Percentiles rank a stretch among this genome's conserved stretches.
Conservation (phyloP, 2,113 vertebrate species). For the Phylloscopus whistleri region DNA sequence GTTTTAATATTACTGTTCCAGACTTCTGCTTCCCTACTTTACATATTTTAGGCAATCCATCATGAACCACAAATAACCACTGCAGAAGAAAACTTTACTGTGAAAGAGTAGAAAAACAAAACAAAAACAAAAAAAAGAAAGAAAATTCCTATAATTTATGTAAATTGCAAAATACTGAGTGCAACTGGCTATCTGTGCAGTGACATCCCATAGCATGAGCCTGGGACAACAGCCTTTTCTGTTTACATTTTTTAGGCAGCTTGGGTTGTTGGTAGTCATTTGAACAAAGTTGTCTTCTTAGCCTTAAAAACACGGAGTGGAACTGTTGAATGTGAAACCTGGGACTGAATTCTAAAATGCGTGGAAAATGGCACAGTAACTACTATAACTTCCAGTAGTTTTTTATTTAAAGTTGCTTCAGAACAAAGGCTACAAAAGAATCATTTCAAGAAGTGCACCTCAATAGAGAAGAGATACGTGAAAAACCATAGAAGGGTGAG, state of each 20-base stretch:
- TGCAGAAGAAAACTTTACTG: slow-evolving; percentile 35
- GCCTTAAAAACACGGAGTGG: slow-evolving; percentile 44
- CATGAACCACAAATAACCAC: slow-evolving; percentile 51
- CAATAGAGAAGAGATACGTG: background rate
- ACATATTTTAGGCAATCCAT: slow-evolving; percentile 12
- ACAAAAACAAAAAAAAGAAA: background rate
- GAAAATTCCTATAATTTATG: slow-evolving; percentile 15
- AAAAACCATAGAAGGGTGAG: background rate
- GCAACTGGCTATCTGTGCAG: slow-evolving; percentile 25
- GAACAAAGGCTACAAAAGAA: slow-evolving; percentile 14
- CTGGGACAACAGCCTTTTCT: background rate
- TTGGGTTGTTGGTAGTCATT: slow-evolving; percentile 17
- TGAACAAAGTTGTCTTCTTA: slow-evolving; percentile 42
- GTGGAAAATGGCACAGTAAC: background rate
- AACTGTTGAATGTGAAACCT: slow-evolving; percentile 23
- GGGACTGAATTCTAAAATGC: background rate
- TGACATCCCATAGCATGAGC: background rate
- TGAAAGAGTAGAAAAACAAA: slow-evolving; percentile 2
- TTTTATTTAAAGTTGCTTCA: slow-evolving; percentile 35
- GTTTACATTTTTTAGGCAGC: background rate
- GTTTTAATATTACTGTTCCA: background rate
- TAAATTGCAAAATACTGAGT: slow-evolving; percentile 51
- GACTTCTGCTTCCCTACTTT: background rate
- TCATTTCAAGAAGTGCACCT: slow-evolving; percentile 30
- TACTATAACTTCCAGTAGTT: background rate